Conservation (phyloP, 2,797 vertebrate genomes). For the Pipistrellus kuhlii region DNA sequence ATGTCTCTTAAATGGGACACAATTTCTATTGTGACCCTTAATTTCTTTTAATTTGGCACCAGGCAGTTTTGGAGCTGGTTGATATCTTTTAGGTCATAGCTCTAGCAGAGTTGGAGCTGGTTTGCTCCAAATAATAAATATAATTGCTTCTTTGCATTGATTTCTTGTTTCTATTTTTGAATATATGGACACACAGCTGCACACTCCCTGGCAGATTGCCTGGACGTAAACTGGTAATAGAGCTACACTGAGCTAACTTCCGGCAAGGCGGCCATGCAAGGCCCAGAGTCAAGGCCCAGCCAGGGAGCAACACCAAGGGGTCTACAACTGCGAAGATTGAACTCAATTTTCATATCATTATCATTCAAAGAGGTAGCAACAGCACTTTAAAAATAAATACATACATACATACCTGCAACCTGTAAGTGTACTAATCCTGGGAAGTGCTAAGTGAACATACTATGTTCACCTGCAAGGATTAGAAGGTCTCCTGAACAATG, state of each 20-base stretch:
- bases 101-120: no score
- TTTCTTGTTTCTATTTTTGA: conserved; percentile 78
- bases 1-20: conserved; percentile 39
- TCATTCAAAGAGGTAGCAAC: conserved; percentile 33
- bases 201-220: not conserved
- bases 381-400: not conserved
- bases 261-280: not conserved
- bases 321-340: not conserved
- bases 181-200: conserved; percentile 11
- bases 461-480: not conserved
- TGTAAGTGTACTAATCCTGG: not conserved
- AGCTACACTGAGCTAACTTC: not conserved
- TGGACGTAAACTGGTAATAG: not conserved
- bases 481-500: conserved; percentile 20
- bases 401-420: not conserved
- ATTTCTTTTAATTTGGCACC: conserved; percentile 73
- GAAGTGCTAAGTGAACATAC: conserved; percentile 60
- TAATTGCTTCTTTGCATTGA: conserved; percentile 70
- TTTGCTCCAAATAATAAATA: conserved; percentile 66
- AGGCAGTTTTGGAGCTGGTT: conserved; percentile 72
- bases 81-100: no score
- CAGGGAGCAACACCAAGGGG: not conserved
- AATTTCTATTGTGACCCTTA: conserved; percentile 25
- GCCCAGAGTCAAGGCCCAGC: not conserved
- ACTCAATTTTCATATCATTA: conserved; percentile 43